Evolutionary conservation across 1,140 invertebrate species (phyloP).

Genomic region (Drosophila funebris): DNA sequence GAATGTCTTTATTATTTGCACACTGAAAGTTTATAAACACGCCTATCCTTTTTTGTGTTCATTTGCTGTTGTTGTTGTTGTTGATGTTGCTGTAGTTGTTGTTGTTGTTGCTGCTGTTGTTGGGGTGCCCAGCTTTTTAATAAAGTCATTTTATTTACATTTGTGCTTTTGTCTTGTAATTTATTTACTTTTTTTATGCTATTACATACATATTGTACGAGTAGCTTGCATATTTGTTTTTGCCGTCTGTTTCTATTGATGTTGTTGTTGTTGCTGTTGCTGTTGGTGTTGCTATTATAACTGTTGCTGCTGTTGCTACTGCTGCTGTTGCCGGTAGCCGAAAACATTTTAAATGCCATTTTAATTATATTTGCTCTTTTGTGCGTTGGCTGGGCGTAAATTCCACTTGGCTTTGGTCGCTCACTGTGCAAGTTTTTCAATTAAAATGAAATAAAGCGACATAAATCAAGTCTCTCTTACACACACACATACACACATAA

Average conservation of each 20-base stretch:
- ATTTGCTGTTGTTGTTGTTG: too few species aligned
- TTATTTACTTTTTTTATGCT: conserved; percentile 66
- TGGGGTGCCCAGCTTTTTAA: conserved; percentile 55
- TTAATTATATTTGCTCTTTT: conserved; percentile 77
- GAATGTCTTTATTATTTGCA: conserved; percentile 66
- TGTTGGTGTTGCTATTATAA: conserved; percentile 28
- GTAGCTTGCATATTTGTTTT: conserved; percentile 44
- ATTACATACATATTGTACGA: conserved; percentile 33
- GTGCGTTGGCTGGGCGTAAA: conserved; percentile 46
- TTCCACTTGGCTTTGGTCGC: conserved; percentile 40
- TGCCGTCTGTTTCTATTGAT: conserved; percentile 4
- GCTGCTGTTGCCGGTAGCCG: conserved; percentile 28
- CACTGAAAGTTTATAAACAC: conserved; percentile 58
- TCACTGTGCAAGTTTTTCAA: conserved; percentile 72
- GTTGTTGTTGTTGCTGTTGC: conserved; percentile 7
- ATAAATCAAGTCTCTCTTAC: conserved; percentile 64
- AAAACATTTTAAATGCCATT: conserved; percentile 77
- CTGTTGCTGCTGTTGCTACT: conserved; percentile 15
- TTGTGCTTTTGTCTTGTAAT: conserved; percentile 76
- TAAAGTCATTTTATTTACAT: conserved; percentile 80
- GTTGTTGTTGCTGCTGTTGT: conserved; percentile 8
- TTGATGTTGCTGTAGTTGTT: background rate
- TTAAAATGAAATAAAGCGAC: conserved; percentile 82
- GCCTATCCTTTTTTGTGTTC: conserved; percentile 47
- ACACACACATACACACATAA: conserved; percentile 34